Evolutionary conservation across 2,797 vertebrate genomes (phyloP), one percentile per base, ranked within the genome.

Genomic region (Periparus ater): DNA sequence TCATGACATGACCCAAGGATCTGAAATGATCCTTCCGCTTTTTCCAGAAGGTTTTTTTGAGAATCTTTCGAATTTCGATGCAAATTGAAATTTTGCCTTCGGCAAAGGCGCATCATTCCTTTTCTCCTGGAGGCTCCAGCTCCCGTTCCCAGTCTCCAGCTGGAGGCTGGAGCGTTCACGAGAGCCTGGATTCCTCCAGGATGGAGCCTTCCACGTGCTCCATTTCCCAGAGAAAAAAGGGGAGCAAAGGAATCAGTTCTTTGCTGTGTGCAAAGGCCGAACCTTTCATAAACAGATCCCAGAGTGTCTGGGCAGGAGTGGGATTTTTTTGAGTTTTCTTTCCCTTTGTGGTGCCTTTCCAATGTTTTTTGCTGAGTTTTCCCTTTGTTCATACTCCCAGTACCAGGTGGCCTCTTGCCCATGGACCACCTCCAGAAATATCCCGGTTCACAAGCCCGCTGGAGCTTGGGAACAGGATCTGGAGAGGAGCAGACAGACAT

Each of bases 141-240:
- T 71, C 6, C 53, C 7, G 26, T 27, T 67, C 55, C 60, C 72
- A 76, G 67, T 11, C 9, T 82, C 51, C 54, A 2, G 38, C 47
- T 48, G 45, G 68, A 85, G 30, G 19, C 53, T 1, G 1, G 14
- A 45, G 17, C 0, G 0, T 32, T 50, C 15, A 1, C 0, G 3
- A 38, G 38, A 42, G 20, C 36, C 20, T 38, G 38, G 42, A 45
- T 79, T 48, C 18, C 26, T 85, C 34, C 6, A 0, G 18, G 77
- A 50, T 20, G 40, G 66, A 84, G 13, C 36, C 9, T 7, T 70
- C 85, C 67, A 0, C 3, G 29, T 4, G 20, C 42, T 40, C 22
- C 3, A 0, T 74, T 75, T 88, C 21, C 65, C 48, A 42, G 30
- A 19, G 26, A 50, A 40, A 85, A 65, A 38, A 4, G 2, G 8